Base-by-base conservation (phyloP, 2,797 vertebrate species). In the Schizothorax lantsangensis region DNA sequence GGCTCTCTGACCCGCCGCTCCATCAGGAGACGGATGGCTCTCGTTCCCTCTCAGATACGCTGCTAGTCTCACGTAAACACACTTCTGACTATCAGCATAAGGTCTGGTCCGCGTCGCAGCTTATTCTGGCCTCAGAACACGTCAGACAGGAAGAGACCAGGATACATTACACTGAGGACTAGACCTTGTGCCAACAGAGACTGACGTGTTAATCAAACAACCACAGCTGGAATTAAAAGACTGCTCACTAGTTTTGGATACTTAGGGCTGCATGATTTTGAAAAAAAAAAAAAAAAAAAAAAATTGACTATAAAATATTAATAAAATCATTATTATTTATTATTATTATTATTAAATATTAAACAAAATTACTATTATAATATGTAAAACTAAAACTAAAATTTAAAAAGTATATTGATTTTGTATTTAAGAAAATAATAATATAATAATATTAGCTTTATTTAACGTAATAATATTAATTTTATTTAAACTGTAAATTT, bases 21-120 rank as follows among this genome's bases (percentile, higher is more conserved):
- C 89, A 91, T 36, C 84, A 90, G 84, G 88, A 86, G 59, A 2
- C 79, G 88, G 71, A 75, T 88, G 86, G 90, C 52, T 59, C 75
- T 26, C 8, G 1, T 59, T 78, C 21, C 12, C 75, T 78, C 49
- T 15, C 33, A 38, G 52, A 57, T n/a, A 77, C 74, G 0, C 74
- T 36, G 1, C 75, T 38, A 2, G 19, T 8, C 49, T 57, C 49
- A 77, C 9, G 0, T 4, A 54, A 26, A 73, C 72, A 78, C 52
- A n/a, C 49, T 6, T 78, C 2, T 12, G 49, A 30, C 73, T 77
- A 52, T 36, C 49, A 6, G 30, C 47, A 36, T 23, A 3, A 54
- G 19, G 52, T 7, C 33, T 17, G 75, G 52, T 40, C 75, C 11
- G 0, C 17, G 0, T 23, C 74, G 6, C 47, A 1, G 30, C 6